Percentiles rank a stretch among this genome's conserved stretches.
phyloP scores from a whole-genome alignment of 2,113 vertebrate species.

The Phrynosoma platyrhinos region DNA sequence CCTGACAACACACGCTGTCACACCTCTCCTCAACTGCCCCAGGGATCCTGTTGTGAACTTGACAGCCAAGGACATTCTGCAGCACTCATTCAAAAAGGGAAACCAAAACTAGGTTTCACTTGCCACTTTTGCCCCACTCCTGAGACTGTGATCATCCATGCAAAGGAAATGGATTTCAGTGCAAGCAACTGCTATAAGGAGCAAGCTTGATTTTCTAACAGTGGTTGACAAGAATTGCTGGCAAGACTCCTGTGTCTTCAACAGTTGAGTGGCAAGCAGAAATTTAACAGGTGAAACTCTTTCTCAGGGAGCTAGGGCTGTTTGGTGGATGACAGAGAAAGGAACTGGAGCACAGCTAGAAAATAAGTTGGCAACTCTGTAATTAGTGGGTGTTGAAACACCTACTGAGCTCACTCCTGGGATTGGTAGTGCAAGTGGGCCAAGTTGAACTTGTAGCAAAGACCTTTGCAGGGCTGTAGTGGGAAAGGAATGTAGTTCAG shows the following conservation, averaged over 20 bases:
- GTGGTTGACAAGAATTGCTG: not conserved
- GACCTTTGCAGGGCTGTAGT: not conserved
- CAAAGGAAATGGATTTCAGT: not conserved
- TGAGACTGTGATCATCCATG: not conserved
- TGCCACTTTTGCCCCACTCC: not conserved
- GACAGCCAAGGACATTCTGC: not conserved
- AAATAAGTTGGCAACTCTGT: not conserved
- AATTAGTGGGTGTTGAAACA: not conserved
- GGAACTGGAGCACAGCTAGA: not conserved
- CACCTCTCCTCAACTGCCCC: slow-evolving; percentile 7
- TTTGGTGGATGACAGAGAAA: not conserved
- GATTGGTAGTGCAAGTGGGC: not conserved
- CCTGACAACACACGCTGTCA: not conserved
- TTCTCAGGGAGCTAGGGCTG: too few relatives aligned
- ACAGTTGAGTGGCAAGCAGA: not conserved
- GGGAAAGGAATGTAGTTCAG: not conserved
- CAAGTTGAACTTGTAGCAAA: not conserved
- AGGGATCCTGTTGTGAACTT: not conserved
- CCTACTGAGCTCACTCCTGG: not conserved
- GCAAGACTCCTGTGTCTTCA: not conserved
- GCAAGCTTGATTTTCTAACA: not conserved
- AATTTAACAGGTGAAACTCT: not conserved
- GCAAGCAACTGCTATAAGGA: not conserved
- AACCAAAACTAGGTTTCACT: not conserved
- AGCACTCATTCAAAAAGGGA: not conserved